Conservation (phyloP, 1,140 invertebrate species). For the Eupristina koningsbergeri region DNA sequence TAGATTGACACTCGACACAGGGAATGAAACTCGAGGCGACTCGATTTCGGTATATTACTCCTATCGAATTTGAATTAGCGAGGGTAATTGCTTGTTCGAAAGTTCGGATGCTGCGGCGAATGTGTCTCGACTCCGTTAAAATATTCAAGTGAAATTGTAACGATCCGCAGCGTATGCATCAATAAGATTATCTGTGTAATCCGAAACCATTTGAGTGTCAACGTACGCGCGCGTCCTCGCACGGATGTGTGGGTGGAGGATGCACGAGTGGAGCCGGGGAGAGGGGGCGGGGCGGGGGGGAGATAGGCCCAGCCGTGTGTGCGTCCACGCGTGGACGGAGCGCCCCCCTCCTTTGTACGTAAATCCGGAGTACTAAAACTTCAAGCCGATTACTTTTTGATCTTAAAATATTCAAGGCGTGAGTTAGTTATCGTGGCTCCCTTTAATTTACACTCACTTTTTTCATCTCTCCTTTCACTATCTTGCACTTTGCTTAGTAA, state of each 20-base stretch:
- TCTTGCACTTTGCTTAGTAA: background rate
- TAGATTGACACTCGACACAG: constrained; percentile 8
- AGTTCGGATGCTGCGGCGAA: background rate
- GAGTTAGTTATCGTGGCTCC: no score
- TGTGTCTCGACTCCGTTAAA: constrained; percentile 21
- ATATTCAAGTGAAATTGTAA: constrained; percentile 24
- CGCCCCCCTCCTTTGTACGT: no score
- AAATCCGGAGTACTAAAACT: background rate
- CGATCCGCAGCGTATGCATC: background rate
- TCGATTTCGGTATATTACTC: constrained; percentile 18
- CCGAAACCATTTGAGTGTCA: constrained; percentile 38
- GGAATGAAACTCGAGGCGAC: background rate
- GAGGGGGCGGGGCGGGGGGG: no score
- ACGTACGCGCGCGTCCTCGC: background rate
- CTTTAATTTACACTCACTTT: background rate
- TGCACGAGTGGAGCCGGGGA: no score
- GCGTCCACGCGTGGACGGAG: background rate
- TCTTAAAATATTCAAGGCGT: background rate
- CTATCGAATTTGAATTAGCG: constrained; percentile 28
- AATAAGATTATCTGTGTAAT: constrained; percentile 41
- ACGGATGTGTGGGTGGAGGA: no score
- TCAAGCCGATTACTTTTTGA: background rate
- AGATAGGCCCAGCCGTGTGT: no score
- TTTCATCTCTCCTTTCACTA: background rate
- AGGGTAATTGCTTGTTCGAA: background rate